Evolutionary conservation across 2,113 vertebrate genomes (phyloP).

Genomic region (Lagopus leucura): DNA sequence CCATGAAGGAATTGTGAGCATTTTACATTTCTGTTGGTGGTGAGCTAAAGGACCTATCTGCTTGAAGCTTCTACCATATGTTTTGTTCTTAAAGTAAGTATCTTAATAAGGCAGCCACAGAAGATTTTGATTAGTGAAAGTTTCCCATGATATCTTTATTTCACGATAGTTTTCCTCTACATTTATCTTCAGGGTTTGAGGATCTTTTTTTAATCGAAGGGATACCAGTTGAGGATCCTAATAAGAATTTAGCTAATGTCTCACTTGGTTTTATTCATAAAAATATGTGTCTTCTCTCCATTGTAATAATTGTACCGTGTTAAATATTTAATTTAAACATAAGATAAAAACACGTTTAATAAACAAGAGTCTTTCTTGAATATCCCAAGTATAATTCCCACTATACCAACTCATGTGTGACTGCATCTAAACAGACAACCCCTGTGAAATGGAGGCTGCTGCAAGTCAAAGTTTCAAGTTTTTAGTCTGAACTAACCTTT

Average conservation of each 20-base stretch:
- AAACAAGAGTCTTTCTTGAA: not conserved
- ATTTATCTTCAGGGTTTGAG: not conserved
- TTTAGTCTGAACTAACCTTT: not conserved
- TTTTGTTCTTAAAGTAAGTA: slow-evolving; percentile 62
- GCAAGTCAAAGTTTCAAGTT: not conserved
- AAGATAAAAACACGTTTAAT: not conserved
- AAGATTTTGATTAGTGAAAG: slow-evolving; percentile 68
- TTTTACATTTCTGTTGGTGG: slow-evolving; percentile 63
- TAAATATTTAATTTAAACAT: not conserved
- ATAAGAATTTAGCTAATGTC: not conserved
- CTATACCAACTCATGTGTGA: not conserved
- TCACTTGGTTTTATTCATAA: not conserved
- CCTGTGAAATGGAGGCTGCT: not conserved
- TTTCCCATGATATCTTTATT: slow-evolving; percentile 78
- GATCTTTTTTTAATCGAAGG: not conserved
- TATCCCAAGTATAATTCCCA: not conserved
- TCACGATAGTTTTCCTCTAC: not conserved
- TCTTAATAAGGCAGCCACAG: slow-evolving; percentile 73
- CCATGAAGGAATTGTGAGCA: slow-evolving; percentile 58
- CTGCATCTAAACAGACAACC: rapidly evolving
- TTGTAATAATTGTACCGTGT: not conserved
- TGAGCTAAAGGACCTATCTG: slow-evolving; percentile 36
- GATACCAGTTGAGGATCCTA: not conserved
- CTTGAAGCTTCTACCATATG: slow-evolving; percentile 62
- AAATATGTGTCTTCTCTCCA: not conserved